Percentiles rank a stretch among this genome's conserved stretches.
Evolutionary conservation across 2,888 invertebrate species (phyloP).

Genomic region (Ganaspis brasiliensis): DNA sequence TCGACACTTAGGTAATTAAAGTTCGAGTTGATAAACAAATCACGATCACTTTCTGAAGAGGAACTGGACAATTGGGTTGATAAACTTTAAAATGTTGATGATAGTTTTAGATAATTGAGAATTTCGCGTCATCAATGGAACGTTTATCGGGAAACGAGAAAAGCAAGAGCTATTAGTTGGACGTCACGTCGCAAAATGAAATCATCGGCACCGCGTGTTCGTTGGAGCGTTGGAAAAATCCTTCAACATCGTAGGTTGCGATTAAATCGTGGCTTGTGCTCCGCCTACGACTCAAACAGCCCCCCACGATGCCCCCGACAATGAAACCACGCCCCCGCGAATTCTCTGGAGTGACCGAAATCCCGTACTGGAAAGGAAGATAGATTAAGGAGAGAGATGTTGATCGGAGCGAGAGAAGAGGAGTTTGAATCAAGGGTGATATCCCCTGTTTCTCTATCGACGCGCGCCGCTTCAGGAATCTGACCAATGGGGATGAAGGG

Average conservation of each 20-base stretch:
- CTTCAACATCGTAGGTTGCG: slow-evolving; percentile 46
- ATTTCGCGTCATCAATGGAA: background rate
- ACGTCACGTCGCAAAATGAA: slow-evolving; percentile 73
- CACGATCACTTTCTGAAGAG: background rate
- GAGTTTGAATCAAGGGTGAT: slow-evolving; percentile 39
- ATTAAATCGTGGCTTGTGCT: slow-evolving; percentile 67
- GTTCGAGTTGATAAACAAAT: too few species aligned
- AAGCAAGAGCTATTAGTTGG: slow-evolving; percentile 63
- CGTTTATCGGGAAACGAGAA: background rate
- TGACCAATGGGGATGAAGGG: slow-evolving; percentile 38
- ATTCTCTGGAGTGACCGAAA: slow-evolving; percentile 37
- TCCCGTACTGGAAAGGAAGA: slow-evolving; percentile 24
- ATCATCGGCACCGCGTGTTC: slow-evolving; percentile 51
- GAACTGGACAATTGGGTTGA: background rate
- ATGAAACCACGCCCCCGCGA: slow-evolving; percentile 39
- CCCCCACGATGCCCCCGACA: slow-evolving; percentile 27
- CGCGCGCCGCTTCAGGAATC: slow-evolving; percentile 40
- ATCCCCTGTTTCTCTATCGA: slow-evolving; percentile 37
- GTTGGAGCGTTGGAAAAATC: slow-evolving; percentile 51
- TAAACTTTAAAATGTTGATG: background rate
- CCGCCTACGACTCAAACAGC: slow-evolving; percentile 61
- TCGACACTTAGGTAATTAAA: too few species aligned
- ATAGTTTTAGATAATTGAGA: background rate
- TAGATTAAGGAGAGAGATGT: slow-evolving; percentile 23
- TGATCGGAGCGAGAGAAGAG: slow-evolving; percentile 30